Conservation (phyloP, 2,888 invertebrate genomes). For the Synergus gifuensis region DNA sequence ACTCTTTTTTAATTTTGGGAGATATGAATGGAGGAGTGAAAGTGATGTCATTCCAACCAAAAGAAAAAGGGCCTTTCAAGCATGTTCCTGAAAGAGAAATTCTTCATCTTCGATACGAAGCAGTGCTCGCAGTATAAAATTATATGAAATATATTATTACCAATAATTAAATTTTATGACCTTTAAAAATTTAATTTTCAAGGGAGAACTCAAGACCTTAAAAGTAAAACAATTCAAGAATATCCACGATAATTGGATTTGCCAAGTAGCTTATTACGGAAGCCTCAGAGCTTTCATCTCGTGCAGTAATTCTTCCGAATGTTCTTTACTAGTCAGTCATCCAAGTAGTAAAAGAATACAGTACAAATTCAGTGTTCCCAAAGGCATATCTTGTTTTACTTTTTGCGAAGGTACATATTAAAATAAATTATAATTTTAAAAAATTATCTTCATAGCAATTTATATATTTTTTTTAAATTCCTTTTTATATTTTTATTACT, state of each 20-base stretch:
- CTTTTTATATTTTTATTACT: too few relatives aligned
- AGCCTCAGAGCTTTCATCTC: slow-evolving; percentile 85
- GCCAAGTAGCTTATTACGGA: slow-evolving; percentile 84
- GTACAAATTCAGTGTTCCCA: slow-evolving; percentile 81
- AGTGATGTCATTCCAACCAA: slow-evolving; percentile 82
- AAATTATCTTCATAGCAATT: background rate
- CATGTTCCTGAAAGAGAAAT: slow-evolving; percentile 83
- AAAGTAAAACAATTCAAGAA: slow-evolving; percentile 80
- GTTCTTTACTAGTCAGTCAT: slow-evolving; percentile 83
- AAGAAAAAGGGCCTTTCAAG: slow-evolving; percentile 85
- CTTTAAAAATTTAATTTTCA: slow-evolving; percentile 19
- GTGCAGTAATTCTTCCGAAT: slow-evolving; percentile 81
- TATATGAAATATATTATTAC: slow-evolving; percentile 7
- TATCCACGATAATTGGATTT: slow-evolving; percentile 85
- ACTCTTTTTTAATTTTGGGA: slow-evolving; percentile 85
- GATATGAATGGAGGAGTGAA: slow-evolving; percentile 87
- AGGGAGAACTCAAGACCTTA: slow-evolving; percentile 79
- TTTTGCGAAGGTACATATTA: slow-evolving; percentile 66
- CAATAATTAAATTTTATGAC: background rate
- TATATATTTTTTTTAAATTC: too few relatives aligned
- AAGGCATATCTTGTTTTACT: slow-evolving; percentile 70
- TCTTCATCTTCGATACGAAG: slow-evolving; percentile 81
- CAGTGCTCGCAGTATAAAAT: slow-evolving; percentile 78
- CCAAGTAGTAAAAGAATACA: slow-evolving; percentile 78
- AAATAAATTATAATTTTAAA: slow-evolving; percentile 25